Conservation (phyloP, 2,113 vertebrate species). For the Silurus meridionalis region DNA sequence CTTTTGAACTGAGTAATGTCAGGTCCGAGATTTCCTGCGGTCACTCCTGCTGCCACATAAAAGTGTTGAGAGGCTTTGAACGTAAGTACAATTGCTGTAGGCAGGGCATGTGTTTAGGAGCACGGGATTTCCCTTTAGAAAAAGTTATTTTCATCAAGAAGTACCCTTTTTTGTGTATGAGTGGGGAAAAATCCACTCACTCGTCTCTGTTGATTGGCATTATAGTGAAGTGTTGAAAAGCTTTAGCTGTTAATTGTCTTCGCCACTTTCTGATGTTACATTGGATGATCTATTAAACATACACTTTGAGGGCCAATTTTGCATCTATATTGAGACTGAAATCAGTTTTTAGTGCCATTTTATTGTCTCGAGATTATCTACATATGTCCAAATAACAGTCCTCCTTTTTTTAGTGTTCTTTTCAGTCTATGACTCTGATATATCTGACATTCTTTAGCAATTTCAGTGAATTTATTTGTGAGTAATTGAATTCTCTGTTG, state of each 20-base stretch:
- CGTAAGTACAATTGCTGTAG: background rate
- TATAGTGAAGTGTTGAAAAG: background rate
- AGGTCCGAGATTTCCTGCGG: conserved; percentile 24
- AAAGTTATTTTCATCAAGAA: background rate
- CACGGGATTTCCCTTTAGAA: conserved; percentile 17
- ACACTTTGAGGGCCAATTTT: background rate
- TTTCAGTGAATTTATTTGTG: background rate
- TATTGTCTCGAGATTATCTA: no score
- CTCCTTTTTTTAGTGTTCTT: background rate
- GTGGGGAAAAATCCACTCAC: background rate
- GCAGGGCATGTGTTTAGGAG: background rate
- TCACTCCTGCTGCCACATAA: conserved; percentile 14
- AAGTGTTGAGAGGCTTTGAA: conserved; percentile 21
- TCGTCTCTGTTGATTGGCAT: background rate
- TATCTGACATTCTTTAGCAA: no score
- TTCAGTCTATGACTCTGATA: background rate
- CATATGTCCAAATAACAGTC: background rate
- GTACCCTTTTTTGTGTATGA: background rate
- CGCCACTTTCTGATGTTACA: background rate
- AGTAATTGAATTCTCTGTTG: background rate
- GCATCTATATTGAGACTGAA: background rate
- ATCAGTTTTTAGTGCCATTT: background rate
- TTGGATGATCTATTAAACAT: background rate
- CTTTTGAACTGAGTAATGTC: conserved; percentile 20
- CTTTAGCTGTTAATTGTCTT: background rate